Percentiles rank a stretch among this genome's conserved stretches.
phyloP scores from a whole-genome alignment of 2,113 vertebrate species.

The Atherinomorus stipes region DNA sequence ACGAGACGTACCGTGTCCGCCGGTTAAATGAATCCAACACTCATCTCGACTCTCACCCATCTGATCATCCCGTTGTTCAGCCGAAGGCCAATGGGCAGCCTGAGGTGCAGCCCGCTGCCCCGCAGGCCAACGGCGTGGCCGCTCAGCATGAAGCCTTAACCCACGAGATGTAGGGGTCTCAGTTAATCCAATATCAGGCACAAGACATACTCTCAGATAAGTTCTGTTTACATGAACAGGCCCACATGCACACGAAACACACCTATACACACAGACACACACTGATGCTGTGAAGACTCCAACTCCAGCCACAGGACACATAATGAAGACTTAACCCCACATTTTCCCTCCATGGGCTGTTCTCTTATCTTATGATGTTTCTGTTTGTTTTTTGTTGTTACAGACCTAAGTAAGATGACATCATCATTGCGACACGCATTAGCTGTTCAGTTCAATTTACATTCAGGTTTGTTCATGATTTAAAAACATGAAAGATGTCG shows the following conservation, averaged over 20 bases:
- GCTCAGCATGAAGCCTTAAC: constrained; percentile 85
- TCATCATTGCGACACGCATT: background rate
- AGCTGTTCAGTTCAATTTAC: too few species aligned
- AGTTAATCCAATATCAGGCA: constrained; percentile 27
- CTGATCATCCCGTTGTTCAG: constrained; percentile 65
- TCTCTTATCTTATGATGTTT: background rate
- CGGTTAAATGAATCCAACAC: constrained; percentile 90
- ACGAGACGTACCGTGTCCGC: constrained; percentile 94
- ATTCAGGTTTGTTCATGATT: too few species aligned
- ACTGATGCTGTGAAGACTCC: constrained; percentile 58
- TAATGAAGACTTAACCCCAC: constrained; percentile 4
- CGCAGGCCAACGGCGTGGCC: constrained; percentile 85
- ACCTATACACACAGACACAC: constrained; percentile 35
- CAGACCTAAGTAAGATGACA: constrained; percentile 7
- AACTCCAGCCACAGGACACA: constrained; percentile 19
- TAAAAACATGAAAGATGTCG: too few species aligned
- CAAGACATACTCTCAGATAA: constrained; percentile 28
- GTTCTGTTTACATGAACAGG: constrained; percentile 54
- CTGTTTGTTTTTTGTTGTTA: background rate
- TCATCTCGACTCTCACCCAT: constrained; percentile 62
- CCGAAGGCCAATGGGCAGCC: constrained; percentile 78
- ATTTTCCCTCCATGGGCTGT: background rate
- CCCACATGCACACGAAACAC: constrained; percentile 18
- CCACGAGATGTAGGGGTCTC: constrained; percentile 89
- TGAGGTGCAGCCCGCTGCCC: constrained; percentile 66